These are phyloP conservation scores for Vespertilio murinus DNA, from an alignment of 2,797 vertebrate species.

Conservation along the genomic window DNA sequence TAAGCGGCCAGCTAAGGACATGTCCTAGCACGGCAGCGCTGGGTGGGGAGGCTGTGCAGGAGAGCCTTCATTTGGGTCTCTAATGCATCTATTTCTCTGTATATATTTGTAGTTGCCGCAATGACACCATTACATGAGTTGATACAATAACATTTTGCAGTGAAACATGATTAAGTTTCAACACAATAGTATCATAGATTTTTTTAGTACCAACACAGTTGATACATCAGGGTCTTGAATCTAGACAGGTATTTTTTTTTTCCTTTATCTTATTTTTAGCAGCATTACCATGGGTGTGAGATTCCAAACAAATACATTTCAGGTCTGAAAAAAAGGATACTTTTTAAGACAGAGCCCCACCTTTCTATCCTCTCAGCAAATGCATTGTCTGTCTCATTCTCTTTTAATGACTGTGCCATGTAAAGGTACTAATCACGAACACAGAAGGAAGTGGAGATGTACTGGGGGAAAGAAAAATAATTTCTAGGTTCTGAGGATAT, in stretches of 20 bases:
- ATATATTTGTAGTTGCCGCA: background rate
- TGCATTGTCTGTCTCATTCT: background rate
- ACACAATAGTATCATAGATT: background rate
- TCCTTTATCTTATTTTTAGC: background rate
- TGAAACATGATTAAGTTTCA: slow-evolving; percentile 1
- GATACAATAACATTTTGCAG: background rate
- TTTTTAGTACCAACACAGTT: background rate
- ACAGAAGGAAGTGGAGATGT: background rate
- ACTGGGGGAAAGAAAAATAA: slow-evolving; percentile 32
- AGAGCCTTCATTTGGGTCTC: slow-evolving; percentile 57
- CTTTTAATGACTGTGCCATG: background rate
- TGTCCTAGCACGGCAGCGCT: slow-evolving; percentile 47
- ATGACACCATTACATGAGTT: background rate
- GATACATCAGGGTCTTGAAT: background rate
- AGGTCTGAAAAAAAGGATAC: background rate
- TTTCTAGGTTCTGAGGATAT: slow-evolving; percentile 54
- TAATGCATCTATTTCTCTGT: slow-evolving; percentile 28
- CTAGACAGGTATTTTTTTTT: background rate
- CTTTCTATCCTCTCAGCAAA: background rate
- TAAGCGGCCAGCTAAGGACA: slow-evolving; percentile 75
- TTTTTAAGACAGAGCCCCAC: background rate
- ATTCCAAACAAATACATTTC: slow-evolving; percentile 36
- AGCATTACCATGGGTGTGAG: background rate
- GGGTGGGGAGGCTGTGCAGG: slow-evolving; percentile 46
- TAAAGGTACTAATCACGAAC: background rate